Percentiles rank a stretch among this genome's conserved stretches.
These are phyloP conservation scores for Vombatus ursinus DNA, from an alignment of 2,113 vertebrate genomes.

Conservation along the genomic window DNA sequence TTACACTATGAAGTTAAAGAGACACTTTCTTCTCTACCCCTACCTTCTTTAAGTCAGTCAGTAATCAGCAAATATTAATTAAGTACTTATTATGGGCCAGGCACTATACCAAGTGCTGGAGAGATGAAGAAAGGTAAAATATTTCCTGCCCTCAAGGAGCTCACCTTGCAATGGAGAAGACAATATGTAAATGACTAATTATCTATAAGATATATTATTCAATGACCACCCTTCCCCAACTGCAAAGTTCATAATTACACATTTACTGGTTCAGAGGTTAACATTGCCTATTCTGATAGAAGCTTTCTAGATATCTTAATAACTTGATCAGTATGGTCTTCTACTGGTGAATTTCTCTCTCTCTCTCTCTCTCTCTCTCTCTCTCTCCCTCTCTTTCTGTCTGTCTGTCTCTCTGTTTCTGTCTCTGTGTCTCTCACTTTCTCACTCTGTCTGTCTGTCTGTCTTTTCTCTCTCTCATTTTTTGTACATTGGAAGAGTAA, in stretches of 20 bases:
- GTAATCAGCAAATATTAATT: neutral
- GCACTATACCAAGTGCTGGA: neutral
- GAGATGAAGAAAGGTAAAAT: neutral
- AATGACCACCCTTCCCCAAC: conserved; percentile 72
- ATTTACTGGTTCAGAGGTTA: conserved; percentile 85
- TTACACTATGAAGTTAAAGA: conserved; percentile 72
- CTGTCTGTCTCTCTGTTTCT: neutral
- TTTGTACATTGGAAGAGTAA: conserved; percentile 81
- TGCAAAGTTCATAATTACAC: conserved; percentile 83
- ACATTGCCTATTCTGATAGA: conserved; percentile 81
- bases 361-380: conserved; percentile 1
- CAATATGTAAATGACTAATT: neutral
- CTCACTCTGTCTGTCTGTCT: conserved; percentile 66
- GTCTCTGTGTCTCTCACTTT: conserved; percentile 17
- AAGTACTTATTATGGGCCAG: neutral
- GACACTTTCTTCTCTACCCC: conserved; percentile 66
- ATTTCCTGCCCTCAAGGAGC: neutral
- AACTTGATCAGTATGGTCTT: conserved; percentile 83
- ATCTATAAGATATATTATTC: conserved; percentile 37
- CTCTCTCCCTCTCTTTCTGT: conserved; percentile 78
- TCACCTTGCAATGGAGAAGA: neutral
- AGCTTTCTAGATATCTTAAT: conserved; percentile 80
- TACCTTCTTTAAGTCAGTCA: conserved; percentile 74
- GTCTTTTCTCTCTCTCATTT: conserved; percentile 70
- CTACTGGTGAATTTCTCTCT: conserved; percentile 29